Evolutionary conservation across 2,113 vertebrate genomes (phyloP).

Genomic region (Edolisoma coerulescens): DNA sequence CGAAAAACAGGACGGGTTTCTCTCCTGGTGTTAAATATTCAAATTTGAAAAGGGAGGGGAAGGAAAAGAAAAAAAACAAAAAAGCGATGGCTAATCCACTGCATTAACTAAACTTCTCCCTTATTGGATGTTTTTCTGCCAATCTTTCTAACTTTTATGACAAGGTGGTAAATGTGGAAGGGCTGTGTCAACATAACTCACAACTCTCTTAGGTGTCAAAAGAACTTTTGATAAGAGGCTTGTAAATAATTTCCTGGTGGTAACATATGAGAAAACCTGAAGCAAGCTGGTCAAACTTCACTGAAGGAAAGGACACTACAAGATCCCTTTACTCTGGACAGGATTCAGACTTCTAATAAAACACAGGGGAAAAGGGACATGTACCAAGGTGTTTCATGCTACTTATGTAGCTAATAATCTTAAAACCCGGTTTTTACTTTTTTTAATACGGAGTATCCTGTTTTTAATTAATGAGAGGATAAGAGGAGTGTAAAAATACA

Average conservation of each 20-base stretch:
- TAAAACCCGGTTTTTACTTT: not conserved
- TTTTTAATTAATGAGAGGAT: not conserved
- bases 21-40: slow-evolving; percentile 74
- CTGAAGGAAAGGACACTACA: not conserved
- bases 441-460: not conserved
- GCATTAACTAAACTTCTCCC: slow-evolving; percentile 40
- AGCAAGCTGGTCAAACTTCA: not conserved
- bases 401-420: not conserved
- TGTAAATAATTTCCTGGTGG: not conserved
- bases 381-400: not conserved
- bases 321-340: not conserved
- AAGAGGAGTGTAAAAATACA: not conserved
- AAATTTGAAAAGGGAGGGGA: slow-evolving; percentile 49
- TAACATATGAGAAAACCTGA: not conserved
- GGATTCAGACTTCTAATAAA: not conserved
- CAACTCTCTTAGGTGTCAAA: not conserved
- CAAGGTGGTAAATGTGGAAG: not conserved
- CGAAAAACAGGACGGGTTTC: slow-evolving; percentile 67
- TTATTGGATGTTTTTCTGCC: slow-evolving; percentile 25
- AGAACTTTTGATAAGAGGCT: not conserved
- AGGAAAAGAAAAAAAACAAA: not conserved
- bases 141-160: slow-evolving; percentile 18
- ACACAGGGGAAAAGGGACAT: not conserved
- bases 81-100: not conserved
- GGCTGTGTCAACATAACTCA: not conserved